phyloP scores from a whole-genome alignment of 2,113 vertebrate species.

The Corythoichthys intestinalis region DNA sequence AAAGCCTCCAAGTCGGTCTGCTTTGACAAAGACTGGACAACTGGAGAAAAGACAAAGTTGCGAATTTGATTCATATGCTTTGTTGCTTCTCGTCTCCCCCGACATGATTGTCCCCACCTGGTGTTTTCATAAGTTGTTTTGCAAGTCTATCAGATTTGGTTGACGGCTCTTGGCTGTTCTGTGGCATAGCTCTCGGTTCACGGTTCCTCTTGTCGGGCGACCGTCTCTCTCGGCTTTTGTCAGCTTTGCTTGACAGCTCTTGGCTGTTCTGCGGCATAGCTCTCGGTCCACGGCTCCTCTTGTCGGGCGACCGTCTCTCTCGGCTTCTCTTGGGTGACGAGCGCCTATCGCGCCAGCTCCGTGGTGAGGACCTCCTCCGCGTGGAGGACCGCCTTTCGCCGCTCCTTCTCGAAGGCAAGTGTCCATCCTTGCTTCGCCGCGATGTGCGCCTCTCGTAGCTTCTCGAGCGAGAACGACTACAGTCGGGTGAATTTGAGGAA shows the following conservation, averaged over 20 bases:
- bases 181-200: neutral
- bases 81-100: neutral
- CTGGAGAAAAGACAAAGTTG: constrained; percentile 18
- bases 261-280: neutral
- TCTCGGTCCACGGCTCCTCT: neutral
- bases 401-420: neutral
- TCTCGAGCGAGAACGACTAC: constrained; percentile 18
- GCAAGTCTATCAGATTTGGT: constrained; percentile 31
- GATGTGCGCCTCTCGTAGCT: constrained; percentile 7
- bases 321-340: neutral
- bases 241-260: neutral
- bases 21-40: constrained; percentile 40
- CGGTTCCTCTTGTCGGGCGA: neutral
- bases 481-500: neutral
- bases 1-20: constrained; percentile 40
- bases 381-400: neutral
- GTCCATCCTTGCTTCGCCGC: neutral
- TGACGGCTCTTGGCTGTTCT: neutral
- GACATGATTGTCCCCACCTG: constrained; percentile 37
- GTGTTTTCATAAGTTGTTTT: constrained; percentile 39
- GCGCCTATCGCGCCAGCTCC: neutral
- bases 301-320: neutral
- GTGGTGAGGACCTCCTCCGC: neutral
- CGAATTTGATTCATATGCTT: neutral
- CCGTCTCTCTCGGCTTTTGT: neutral